A percentile compares a stretch with the other conserved stretches of the same genome.
phyloP scores from a whole-genome alignment of 2,888 invertebrate species.

The Pristionchus arcanus region DNA sequence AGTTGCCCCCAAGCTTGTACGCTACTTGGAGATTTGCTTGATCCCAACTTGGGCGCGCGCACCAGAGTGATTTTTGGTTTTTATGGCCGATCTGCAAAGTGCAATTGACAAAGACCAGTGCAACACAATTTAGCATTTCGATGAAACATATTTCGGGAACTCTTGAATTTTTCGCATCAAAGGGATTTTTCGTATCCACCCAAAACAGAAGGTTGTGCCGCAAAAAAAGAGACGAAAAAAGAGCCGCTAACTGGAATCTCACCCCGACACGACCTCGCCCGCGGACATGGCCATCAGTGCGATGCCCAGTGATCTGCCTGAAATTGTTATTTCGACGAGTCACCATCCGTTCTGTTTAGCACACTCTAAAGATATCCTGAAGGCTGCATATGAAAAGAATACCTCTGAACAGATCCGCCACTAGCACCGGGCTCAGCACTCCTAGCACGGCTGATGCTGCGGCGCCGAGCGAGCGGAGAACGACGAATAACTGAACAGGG shows the following conservation, averaged over 20 bases:
- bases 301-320: background rate
- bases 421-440: background rate
- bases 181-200: no score
- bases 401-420: background rate
- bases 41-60: no score
- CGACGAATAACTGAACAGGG: background rate
- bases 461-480: background rate
- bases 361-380: background rate
- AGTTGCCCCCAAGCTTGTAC: no score
- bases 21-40: no score
- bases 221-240: no score
- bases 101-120: no score
- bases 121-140: background rate
- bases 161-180: no score
- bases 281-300: background rate
- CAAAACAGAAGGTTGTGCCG: no score
- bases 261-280: background rate
- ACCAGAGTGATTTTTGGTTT: background rate
- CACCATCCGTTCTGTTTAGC: background rate
- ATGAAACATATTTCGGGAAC: background rate
- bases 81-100: no score
- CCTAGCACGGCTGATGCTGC: background rate
- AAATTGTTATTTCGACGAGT: background rate
- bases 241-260: no score
- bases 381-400: background rate